Evolutionary conservation across 2,888 invertebrate species (phyloP), one percentile per base, ranked within the genome.

Genomic region (Pterobdella sp.): DNA sequence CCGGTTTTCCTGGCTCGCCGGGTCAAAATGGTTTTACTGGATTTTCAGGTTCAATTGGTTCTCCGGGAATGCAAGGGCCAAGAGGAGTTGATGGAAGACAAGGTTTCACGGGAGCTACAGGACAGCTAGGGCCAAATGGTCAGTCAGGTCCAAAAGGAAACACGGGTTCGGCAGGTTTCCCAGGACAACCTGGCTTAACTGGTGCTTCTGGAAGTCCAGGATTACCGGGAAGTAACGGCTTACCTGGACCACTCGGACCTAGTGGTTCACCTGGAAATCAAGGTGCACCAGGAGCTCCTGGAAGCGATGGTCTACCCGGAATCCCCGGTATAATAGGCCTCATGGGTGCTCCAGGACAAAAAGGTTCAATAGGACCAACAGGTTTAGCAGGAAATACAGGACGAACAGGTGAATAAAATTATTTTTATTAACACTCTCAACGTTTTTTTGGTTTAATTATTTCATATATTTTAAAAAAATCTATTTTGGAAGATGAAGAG

Each of bases 191-290:
- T 56, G 70, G 70, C n/a, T 26, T 29, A 29, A 29, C 70, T 31
- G 70, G 70, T n/a, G 36, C 31, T 10, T 29, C n/a, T 4, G 70
- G 70, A 26, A 10, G 18, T 7, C 26, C 37, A 22, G 76, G 76
- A 60, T 69, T 35, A 85, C 77, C 36, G 32, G 76, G 76, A 42
- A 63, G 60, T 31, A 70, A 52, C 22, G 70, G 68, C 2, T 63
- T 49, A 29, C 10, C 72, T 64, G 73, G 73, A 7, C 26, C 69
- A 52, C 63, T 35, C n/a, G 73, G 73, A 67, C 10, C 14, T 14
- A 67, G 14, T 32, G 68, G 68, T 34, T 34, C 10, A 18, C 14
- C 32, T 18, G 68, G 68, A 67, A 35, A 14, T 34, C 35, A 26
- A 32, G 68, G 68, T 31, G 68, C 10, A 14, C 10, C 31, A 67